A percentile compares a stretch with the other conserved stretches of the same genome.
phyloP scores from a whole-genome alignment of 2,797 vertebrate species.

The Monodelphis domestica region DNA sequence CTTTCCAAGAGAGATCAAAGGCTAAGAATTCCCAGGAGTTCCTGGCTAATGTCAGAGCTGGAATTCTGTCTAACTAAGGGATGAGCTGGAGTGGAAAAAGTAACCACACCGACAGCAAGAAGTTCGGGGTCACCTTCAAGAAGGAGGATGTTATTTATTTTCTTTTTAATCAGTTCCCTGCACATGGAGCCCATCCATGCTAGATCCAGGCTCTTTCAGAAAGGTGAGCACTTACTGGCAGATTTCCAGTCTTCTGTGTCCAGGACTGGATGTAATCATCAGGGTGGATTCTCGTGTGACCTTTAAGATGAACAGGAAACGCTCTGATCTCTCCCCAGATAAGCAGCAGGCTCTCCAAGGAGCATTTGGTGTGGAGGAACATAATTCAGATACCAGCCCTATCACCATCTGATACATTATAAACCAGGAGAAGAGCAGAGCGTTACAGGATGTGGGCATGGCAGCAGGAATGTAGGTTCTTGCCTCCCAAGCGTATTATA shows the following conservation, averaged over 20 bases:
- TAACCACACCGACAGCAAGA: neutral
- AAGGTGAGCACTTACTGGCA: neutral
- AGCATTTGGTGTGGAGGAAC: constrained; percentile 48
- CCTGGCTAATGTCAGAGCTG: neutral
- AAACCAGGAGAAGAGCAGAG: neutral
- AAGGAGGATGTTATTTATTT: neutral
- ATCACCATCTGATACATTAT: constrained; percentile 19
- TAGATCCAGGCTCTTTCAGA: neutral
- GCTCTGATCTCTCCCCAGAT: constrained; percentile 63
- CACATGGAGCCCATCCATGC: neutral
- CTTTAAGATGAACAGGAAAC: constrained; percentile 69
- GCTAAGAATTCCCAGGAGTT: neutral
- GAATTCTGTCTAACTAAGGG: neutral
- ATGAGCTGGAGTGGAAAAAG: neutral
- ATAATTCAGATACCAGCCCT: constrained; percentile 46
- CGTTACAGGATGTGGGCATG: neutral
- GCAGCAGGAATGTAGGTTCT: neutral
- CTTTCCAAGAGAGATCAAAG: neutral
- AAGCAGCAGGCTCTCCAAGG: constrained; percentile 53
- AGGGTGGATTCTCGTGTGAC: constrained; percentile 57
- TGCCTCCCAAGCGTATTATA: neutral
- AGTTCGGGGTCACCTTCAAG: constrained; percentile 55
- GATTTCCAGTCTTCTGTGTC: neutral
- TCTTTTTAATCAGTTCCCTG: neutral
- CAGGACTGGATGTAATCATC: constrained; percentile 28